phyloP scores from a whole-genome alignment of 2,113 vertebrate genomes.

The Dissostichus mawsoni region DNA sequence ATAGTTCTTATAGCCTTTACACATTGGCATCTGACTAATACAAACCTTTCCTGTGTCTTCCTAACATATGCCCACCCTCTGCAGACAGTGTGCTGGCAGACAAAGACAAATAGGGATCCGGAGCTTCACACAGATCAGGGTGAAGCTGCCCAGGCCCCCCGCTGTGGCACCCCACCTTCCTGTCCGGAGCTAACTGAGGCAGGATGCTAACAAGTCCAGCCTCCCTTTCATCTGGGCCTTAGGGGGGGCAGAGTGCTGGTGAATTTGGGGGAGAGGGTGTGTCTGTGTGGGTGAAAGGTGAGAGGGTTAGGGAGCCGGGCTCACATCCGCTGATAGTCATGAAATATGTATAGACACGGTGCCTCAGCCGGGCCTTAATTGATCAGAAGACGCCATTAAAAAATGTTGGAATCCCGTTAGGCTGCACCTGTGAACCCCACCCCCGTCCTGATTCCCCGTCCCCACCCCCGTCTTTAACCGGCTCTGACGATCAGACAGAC shows the following conservation, averaged over 20 bases:
- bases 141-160: constrained; percentile 26
- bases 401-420: constrained; percentile 38
- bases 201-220: constrained; percentile 73
- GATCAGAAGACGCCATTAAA: constrained; percentile 67
- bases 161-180: constrained; percentile 67
- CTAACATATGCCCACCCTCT: constrained; percentile 1
- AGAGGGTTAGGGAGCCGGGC: constrained; percentile 34
- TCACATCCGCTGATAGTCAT: constrained; percentile 68
- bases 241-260: neutral
- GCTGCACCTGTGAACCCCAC: constrained; percentile 76
- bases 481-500: constrained; percentile 35
- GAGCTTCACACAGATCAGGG: constrained; percentile 34
- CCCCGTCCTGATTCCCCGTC: constrained; percentile 25
- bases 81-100: constrained; percentile 45
- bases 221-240: constrained; percentile 73
- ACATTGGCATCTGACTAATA: neutral
- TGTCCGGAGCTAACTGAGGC: constrained; percentile 58
- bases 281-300: neutral
- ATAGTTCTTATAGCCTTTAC: neutral
- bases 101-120: constrained; percentile 47
- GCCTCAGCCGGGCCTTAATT: constrained; percentile 65
- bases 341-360: constrained; percentile 79
- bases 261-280: neutral
- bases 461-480: constrained; percentile 50
- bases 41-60: neutral